These are phyloP conservation scores for Papilio gigon DNA, from an alignment of 2,888 invertebrate genomes.

Conservation along the genomic window DNA sequence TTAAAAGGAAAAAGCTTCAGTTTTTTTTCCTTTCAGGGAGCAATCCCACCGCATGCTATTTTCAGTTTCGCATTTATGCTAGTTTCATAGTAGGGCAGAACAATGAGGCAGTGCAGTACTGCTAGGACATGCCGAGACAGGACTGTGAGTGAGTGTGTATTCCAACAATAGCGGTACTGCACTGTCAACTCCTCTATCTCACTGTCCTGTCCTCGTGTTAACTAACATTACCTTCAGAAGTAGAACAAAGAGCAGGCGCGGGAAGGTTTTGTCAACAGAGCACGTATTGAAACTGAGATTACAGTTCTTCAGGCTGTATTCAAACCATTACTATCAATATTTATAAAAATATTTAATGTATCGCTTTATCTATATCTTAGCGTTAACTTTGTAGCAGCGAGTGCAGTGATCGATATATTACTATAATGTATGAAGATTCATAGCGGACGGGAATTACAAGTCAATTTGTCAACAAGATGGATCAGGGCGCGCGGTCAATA, in stretches of 20 bases:
- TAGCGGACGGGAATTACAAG: slow-evolving; percentile 15
- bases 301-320: background rate
- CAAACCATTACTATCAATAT: background rate
- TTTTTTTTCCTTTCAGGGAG: slow-evolving; percentile 5
- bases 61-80: slow-evolving; percentile 7
- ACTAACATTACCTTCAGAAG: slow-evolving; percentile 2
- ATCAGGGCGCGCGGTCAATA: slow-evolving; percentile 20
- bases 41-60: slow-evolving; percentile 19
- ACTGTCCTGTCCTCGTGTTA: background rate
- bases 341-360: background rate
- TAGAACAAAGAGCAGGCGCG: slow-evolving; percentile 12
- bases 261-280: slow-evolving; percentile 16
- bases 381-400: background rate
- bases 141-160: too few species aligned
- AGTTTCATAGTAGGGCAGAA: background rate
- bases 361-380: background rate
- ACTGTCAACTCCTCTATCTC: background rate
- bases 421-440: slow-evolving; percentile 21
- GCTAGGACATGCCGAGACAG: too few species aligned
- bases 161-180: background rate
- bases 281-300: slow-evolving; percentile 9
- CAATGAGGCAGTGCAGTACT: background rate
- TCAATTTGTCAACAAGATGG: slow-evolving; percentile 25
- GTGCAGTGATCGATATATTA: slow-evolving; percentile 8
- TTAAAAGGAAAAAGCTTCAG: slow-evolving; percentile 8